Base-by-base conservation (phyloP, 2,113 vertebrate species). In the Syngnathoides biaculeatus region DNA sequence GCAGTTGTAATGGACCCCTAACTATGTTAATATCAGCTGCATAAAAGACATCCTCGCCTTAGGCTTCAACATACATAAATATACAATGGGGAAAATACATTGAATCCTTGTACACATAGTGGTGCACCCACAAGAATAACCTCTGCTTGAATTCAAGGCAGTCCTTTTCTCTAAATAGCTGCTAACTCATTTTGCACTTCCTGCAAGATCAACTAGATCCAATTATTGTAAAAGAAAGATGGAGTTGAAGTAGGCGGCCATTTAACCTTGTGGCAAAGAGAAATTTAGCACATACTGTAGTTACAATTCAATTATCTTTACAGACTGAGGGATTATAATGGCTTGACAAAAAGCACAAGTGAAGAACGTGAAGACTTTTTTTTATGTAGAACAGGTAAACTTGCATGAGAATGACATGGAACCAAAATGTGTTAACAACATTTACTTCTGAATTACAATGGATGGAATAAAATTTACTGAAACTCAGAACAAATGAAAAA, bases 141-240 rank as follows among this genome's bases (percentile, higher is more conserved):
- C 82, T 66, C 64, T 83, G 75, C 69, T 79, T 75, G 81, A 65
- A 60, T 69, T 82, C 67, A 52, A 47, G 77, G 63, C 78, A 71
- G 78, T 81, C 40, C 78, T 77, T 75, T 77, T 80, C 61, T 81
- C 69, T 83, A 86, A 56, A 84, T 79, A 82, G 79, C 77, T 75
- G 74, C 68, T 86, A 86, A 86, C 72, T 83, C 84, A 79, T 84
- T 90, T 87, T 79, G 79, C 77, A 81, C 82, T 84, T 86, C 75
- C 82, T 85, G 84, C 87, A 85, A 88, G 81, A 83, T 82, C 78
- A 74, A 63, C 81, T 81, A 77, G 75, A 86, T 90, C 84, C 80
- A 89, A 88, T 87, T 89, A 86, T 69, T 64, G 76, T 69, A 65
- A 71, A 56, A 61, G 62, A 58, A 69, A 79, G 71, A 76, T 71